Percentiles rank a stretch among this genome's conserved stretches.
Evolutionary conservation across 2,113 vertebrate species (phyloP).

Genomic region (Cebus imitator): DNA sequence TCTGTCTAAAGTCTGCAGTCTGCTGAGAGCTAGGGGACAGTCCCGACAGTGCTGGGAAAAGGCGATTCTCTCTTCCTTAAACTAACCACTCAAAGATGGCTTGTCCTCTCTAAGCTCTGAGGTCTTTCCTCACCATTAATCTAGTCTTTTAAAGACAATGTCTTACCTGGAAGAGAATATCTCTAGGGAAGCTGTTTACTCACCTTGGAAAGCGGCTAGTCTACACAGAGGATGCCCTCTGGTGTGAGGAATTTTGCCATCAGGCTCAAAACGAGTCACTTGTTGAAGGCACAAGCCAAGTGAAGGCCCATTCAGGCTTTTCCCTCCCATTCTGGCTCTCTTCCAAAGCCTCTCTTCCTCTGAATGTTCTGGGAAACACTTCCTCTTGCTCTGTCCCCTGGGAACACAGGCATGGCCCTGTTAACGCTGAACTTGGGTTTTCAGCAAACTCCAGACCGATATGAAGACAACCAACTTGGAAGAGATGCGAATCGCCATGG

Average conservation of each 20-base stretch:
- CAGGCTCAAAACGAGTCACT: neutral
- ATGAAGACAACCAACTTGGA: slow-evolving; percentile 89
- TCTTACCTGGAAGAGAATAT: neutral
- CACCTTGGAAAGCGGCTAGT: neutral
- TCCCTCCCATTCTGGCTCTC: neutral
- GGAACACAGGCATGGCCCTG: neutral
- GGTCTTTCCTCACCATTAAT: too few species aligned
- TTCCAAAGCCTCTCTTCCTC: neutral
- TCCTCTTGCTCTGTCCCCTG: fast-evolving
- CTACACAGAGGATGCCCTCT: neutral
- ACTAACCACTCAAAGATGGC: neutral
- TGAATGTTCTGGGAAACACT: neutral
- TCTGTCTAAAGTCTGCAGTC: neutral
- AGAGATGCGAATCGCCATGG: slow-evolving; percentile 91
- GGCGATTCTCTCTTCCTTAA: neutral
- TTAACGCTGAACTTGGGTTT: slow-evolving; percentile 41
- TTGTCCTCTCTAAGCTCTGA: neutral
- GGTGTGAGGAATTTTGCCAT: neutral
- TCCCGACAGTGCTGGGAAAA: fast-evolving
- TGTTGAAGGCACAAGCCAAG: neutral
- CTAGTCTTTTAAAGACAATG: neutral
- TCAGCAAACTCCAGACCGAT: slow-evolving; percentile 92
- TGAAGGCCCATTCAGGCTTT: neutral
- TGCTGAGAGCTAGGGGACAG: neutral
- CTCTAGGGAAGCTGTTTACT: too few species aligned